These are phyloP conservation scores for Jaculus jaculus DNA, from an alignment of 2,113 vertebrate species.

Conservation along the genomic window DNA sequence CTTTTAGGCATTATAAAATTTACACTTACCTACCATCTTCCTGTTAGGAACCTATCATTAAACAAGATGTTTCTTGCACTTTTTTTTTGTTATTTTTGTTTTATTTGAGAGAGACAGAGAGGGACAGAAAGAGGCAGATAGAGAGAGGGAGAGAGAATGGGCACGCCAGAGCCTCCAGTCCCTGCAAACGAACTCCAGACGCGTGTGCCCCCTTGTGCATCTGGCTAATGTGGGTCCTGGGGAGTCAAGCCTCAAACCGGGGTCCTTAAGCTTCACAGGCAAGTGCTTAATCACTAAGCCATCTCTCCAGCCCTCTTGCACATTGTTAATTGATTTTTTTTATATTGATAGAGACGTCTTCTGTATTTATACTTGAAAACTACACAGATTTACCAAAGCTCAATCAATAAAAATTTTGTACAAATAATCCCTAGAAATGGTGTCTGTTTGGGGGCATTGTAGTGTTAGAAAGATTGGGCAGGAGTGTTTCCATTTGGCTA, in stretches of 20 bases:
- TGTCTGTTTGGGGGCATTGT: background rate
- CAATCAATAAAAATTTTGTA: background rate
- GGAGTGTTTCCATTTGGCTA: background rate
- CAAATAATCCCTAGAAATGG: background rate
- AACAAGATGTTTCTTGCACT: background rate
- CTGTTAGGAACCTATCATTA: background rate
- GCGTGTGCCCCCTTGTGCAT: too few relatives aligned
- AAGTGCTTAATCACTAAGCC: too few relatives aligned
- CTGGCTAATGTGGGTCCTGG: too few relatives aligned
- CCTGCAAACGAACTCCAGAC: too few relatives aligned
- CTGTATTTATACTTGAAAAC: background rate
- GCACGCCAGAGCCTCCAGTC: too few relatives aligned
- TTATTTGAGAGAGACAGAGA: too few relatives aligned
- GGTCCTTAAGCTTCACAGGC: too few relatives aligned
- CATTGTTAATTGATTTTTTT: conserved; percentile 22
- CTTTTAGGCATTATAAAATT: conserved; percentile 58
- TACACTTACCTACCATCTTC: conserved; percentile 63
- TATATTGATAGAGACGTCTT: background rate
- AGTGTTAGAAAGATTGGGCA: background rate
- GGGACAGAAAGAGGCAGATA: too few relatives aligned
- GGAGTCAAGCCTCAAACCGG: too few relatives aligned
- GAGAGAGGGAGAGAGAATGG: too few relatives aligned
- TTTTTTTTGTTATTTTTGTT: too few relatives aligned
- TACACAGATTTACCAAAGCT: background rate
- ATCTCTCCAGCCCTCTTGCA: too few relatives aligned